Evolutionary conservation across 2,113 vertebrate genomes (phyloP).

Genomic region (Uropsilus gracilis): DNA sequence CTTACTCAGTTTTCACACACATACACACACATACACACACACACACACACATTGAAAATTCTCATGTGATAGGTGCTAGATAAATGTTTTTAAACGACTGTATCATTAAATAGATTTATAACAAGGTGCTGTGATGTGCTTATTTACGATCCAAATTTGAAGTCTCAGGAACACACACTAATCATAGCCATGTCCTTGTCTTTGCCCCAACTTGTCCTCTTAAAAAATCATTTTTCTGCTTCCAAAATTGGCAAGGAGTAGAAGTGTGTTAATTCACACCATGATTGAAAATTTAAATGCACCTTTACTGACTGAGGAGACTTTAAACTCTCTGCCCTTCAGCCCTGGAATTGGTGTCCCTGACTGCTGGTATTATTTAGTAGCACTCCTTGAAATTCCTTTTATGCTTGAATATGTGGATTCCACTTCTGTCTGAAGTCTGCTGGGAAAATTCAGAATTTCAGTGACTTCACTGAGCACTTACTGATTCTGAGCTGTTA

Average conservation of each 20-base stretch:
- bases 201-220: background rate
- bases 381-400: conserved; percentile 40
- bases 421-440: background rate
- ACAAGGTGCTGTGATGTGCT: background rate
- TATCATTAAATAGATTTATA: background rate
- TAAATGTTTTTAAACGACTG: conserved; percentile 4
- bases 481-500: background rate
- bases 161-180: background rate
- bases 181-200: background rate
- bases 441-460: conserved; percentile 45
- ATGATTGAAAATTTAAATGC: conserved; percentile 55
- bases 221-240: conserved; percentile 22
- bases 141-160: background rate
- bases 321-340: conserved; percentile 42
- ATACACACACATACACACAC: background rate
- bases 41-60: background rate
- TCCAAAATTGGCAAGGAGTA: conserved; percentile 26
- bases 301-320: background rate
- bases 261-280: conserved; percentile 23
- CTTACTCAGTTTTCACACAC: background rate
- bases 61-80: background rate
- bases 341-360: background rate
- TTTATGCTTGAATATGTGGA: background rate
- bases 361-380: background rate
- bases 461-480: background rate